phyloP scores from a whole-genome alignment of 2,797 vertebrate genomes.

The Pangasius mekongensis region DNA sequence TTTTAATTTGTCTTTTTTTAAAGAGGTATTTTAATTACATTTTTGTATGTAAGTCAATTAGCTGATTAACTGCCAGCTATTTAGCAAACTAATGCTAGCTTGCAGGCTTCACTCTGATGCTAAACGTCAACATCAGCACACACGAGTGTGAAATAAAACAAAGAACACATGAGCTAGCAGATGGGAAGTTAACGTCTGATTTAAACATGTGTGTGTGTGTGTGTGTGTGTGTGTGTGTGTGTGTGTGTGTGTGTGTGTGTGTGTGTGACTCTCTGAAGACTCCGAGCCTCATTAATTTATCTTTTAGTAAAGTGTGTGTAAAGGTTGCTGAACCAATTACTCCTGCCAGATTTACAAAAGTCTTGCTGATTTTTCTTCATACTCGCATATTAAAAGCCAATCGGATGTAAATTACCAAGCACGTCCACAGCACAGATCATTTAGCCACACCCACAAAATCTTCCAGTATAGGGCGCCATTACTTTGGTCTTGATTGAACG shows the following conservation, averaged over 20 bases:
- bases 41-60: neutral
- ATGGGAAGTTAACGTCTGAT: neutral
- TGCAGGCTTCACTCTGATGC: neutral
- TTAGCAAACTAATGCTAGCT: neutral
- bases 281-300: neutral
- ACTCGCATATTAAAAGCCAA: neutral
- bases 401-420: neutral
- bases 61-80: neutral
- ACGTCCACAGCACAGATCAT: neutral
- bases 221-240: neutral
- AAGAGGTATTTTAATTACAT: neutral
- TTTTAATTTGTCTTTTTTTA: neutral
- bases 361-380: neutral
- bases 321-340: neutral
- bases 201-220: neutral
- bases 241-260: neutral
- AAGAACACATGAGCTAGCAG: neutral
- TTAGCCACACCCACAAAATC: slow-evolving; percentile 1
- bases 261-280: neutral
- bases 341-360: neutral
- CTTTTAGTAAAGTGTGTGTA: neutral
- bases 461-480: neutral
- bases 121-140: neutral
- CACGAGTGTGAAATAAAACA: neutral
- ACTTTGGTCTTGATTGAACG: neutral